Base-by-base conservation (phyloP, 2,888 invertebrate species). In the Steinernema carpocapsae region DNA sequence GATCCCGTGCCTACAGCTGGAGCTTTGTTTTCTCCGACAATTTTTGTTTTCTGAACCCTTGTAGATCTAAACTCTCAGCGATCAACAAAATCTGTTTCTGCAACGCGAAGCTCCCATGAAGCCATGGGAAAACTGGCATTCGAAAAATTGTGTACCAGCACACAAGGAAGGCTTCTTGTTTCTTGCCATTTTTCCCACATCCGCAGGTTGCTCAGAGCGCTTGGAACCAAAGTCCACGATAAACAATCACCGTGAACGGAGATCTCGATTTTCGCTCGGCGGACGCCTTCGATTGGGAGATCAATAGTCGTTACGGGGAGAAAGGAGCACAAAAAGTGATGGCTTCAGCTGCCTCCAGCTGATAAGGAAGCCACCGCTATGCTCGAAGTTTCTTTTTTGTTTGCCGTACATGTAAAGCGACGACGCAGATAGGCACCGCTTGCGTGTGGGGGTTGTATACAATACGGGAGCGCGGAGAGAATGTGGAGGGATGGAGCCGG, bases 291-390 rank as follows among this genome's bases (percentile, higher is more conserved):
- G 56, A 6, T 19, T 19, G 14, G 43, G 51, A 26, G 56, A 12
- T 26, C 26, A 56, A 56, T 26, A 56, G 56, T 56, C 56, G 26
- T 1, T 26, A 56, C 6, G 14, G 51, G n/a, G n/a, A n/a, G n/a
- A n/a, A n/a, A 10, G 19, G 19, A 51, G 56, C 56, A 56, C 56
- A 56, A 56, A 56, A 56, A 56, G 56, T 56, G 56, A 10, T 10
- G 22, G 6, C 56, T 26, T 10, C 56, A 12, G 26, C 26, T 26
- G 43, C 26, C 56, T 26, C n/a, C 56, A 6, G n/a, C 56, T 56
- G 56, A 56, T 56, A 56, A 56, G 26, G 6, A n/a, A 7, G 22
- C 24, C 56, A 6, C 3, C 17, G 56, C 56, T 56, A 26, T 22
- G 56, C 26, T 22, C 24, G 26, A 56, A 26, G 56, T 56, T 56